phyloP scores from a whole-genome alignment of 1,140 invertebrate genomes.

The Chironomus tepperi region DNA sequence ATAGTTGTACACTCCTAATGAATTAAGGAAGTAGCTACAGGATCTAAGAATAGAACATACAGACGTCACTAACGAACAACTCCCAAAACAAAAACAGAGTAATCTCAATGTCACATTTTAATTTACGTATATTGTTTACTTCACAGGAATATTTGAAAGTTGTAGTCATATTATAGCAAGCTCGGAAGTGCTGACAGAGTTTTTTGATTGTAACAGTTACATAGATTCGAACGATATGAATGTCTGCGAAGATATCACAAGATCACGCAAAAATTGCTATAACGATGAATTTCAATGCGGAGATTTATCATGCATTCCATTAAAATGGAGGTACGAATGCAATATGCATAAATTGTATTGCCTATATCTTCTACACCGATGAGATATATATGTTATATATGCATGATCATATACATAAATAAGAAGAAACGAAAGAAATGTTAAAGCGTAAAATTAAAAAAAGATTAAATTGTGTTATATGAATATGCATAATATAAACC shows the following conservation, averaged over 20 bases:
- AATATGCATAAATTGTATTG: background rate
- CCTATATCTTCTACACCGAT: no score
- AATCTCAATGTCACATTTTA: conserved; percentile 18
- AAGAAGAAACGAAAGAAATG: no score
- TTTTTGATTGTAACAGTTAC: conserved; percentile 52
- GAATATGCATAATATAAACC: background rate
- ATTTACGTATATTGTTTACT: conserved; percentile 26
- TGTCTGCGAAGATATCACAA: conserved; percentile 39
- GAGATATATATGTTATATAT: no score
- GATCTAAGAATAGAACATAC: background rate
- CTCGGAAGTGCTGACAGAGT: conserved; percentile 42
- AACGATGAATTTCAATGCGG: conserved; percentile 50
- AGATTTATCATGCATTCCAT: conserved; percentile 53
- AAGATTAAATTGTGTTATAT: background rate
- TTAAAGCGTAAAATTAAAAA: conserved; percentile 9
- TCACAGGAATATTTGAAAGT: conserved; percentile 47
- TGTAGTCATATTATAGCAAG: conserved; percentile 51
- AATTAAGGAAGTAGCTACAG: no score
- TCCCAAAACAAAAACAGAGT: no score
- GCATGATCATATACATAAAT: no score
- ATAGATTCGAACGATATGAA: conserved; percentile 42
- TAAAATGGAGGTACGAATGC: conserved; percentile 41
- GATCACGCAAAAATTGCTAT: conserved; percentile 42
- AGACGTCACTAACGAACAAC: no score
- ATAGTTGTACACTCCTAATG: no score